A percentile compares a stretch with the other conserved stretches of the same genome.
Conservation (phyloP, 2,797 vertebrate genomes). For the Chrysocyon brachyurus region DNA sequence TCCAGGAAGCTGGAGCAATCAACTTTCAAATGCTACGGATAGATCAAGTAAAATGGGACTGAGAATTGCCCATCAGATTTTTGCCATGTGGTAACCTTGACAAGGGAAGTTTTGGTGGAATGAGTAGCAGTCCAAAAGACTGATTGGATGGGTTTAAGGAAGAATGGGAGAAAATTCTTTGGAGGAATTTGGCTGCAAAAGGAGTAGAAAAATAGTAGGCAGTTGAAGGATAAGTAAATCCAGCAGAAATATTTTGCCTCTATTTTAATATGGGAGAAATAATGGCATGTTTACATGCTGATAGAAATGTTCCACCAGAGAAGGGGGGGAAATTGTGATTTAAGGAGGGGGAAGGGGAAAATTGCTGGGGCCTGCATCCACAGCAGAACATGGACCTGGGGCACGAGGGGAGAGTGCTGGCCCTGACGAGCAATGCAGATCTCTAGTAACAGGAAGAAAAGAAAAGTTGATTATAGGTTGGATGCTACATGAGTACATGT, state of each 20-base stretch:
- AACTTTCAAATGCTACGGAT: background rate
- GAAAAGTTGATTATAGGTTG: background rate
- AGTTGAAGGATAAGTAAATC: background rate
- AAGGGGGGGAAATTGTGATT: background rate
- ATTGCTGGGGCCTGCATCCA: background rate
- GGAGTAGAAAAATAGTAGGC: background rate
- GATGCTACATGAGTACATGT: background rate
- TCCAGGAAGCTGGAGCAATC: background rate
- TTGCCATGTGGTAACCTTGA: background rate
- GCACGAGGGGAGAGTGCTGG: background rate
- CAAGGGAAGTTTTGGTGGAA: background rate
- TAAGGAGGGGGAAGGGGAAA: background rate
- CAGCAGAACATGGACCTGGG: background rate
- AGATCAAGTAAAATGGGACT: background rate
- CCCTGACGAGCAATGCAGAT: background rate
- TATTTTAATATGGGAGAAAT: background rate
- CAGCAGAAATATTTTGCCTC: background rate
- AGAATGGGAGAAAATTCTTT: background rate
- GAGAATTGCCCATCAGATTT: background rate
- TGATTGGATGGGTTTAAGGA: background rate
- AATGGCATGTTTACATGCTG: background rate
- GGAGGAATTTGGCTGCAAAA: background rate
- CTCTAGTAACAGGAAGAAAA: background rate
- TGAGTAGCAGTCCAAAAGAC: background rate
- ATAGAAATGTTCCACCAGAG: background rate